These are phyloP conservation scores for Sus cebifrons DNA, from an alignment of 2,797 vertebrate species.

Conservation along the genomic window DNA sequence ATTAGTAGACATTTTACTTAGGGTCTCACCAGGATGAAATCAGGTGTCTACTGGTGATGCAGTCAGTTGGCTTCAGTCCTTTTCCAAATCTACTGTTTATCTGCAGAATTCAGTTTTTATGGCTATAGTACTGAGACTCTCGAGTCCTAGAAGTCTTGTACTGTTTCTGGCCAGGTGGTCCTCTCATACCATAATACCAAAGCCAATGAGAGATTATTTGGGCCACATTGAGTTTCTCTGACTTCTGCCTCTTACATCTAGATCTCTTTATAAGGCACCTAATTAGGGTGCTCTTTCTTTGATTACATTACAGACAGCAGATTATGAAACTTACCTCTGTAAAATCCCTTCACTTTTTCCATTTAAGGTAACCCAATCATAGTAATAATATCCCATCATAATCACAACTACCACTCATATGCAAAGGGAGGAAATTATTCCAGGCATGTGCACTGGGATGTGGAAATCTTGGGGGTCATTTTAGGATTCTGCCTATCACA, in stretches of 20 bases:
- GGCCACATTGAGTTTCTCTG: not conserved
- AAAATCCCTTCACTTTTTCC: not conserved
- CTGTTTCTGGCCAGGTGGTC: not conserved
- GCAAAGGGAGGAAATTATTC: not conserved
- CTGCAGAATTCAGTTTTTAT: not conserved
- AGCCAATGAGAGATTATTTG: not conserved
- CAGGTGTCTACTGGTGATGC: not conserved
- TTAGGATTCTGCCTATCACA: not conserved
- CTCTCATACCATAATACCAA: not conserved
- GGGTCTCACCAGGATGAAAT: not conserved
- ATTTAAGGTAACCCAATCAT: not conserved
- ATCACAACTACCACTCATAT: not conserved
- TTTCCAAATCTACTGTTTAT: not conserved
- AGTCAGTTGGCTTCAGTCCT: not conserved
- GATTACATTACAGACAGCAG: not conserved
- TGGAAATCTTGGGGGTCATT: not conserved
- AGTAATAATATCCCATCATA: not conserved
- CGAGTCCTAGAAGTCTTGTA: not conserved
- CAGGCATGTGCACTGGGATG: not conserved
- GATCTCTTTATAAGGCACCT: not conserved
- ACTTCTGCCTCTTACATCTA: not conserved
- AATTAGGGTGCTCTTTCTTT: not conserved
- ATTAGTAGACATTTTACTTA: not conserved
- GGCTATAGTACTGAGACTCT: not conserved
- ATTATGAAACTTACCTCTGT: not conserved